phyloP scores from a whole-genome alignment of 2,113 vertebrate genomes.

The Ibidorhyncha struthersii region DNA sequence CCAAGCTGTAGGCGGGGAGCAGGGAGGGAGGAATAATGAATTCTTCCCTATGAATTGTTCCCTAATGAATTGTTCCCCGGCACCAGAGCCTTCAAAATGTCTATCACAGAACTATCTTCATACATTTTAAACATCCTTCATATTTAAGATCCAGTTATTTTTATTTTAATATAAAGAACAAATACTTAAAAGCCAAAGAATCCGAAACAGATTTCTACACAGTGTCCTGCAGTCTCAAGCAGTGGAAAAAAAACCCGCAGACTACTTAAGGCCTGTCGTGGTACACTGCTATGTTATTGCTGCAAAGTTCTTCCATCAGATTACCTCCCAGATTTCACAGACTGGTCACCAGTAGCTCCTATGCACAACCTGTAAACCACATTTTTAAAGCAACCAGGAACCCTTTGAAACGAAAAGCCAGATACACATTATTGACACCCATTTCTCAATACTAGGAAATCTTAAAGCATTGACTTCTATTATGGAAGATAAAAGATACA shows the following conservation, averaged over 20 bases:
- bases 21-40: neutral
- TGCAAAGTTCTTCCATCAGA: neutral
- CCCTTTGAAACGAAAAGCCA: neutral
- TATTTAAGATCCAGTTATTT: neutral
- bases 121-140: neutral
- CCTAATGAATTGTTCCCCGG: neutral
- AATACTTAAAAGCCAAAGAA: neutral
- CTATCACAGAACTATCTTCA: neutral
- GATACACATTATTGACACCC: neutral
- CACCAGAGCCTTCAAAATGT: neutral
- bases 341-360: neutral
- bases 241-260: neutral
- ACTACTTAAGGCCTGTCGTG: neutral
- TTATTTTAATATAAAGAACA: conserved; percentile 2
- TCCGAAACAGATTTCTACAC: neutral
- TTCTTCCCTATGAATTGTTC: neutral
- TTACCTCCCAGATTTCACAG: neutral
- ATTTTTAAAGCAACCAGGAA: neutral
- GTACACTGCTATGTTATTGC: neutral
- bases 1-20: neutral
- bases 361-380: neutral
- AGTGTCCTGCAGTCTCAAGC: neutral
- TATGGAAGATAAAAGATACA: neutral
- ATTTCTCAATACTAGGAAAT: neutral
- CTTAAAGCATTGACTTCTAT: neutral